phyloP scores from a whole-genome alignment of 2,113 vertebrate genomes.

The Microtus oregoni region DNA sequence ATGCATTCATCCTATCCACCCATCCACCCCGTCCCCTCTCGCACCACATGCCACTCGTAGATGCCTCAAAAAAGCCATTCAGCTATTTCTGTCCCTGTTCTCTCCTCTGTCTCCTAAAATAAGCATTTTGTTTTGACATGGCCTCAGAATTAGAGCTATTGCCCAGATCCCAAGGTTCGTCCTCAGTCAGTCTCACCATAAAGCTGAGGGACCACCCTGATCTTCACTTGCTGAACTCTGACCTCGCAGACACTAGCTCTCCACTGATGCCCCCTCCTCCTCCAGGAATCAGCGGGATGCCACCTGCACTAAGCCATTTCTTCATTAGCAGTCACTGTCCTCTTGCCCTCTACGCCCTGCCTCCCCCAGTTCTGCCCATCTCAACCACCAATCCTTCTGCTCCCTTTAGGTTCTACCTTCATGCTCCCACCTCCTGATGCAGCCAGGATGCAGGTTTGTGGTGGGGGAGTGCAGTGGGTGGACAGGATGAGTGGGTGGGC shows the following conservation, averaged over 20 bases:
- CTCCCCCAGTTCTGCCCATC: too few species aligned
- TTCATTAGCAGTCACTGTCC: neutral
- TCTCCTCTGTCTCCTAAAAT: neutral
- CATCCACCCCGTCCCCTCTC: neutral
- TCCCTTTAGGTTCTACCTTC: neutral
- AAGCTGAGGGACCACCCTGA: neutral
- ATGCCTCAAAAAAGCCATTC: neutral
- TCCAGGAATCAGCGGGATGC: neutral
- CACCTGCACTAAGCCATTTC: neutral
- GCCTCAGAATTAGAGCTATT: neutral
- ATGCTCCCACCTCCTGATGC: too few species aligned
- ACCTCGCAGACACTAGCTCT: neutral
- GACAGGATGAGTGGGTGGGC: neutral
- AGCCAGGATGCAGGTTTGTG: neutral
- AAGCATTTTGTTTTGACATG: neutral
- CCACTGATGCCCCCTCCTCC: too few species aligned
- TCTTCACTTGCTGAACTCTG: neutral
- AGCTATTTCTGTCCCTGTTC: neutral
- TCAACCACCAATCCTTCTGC: neutral
- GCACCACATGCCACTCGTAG: neutral
- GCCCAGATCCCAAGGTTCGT: neutral
- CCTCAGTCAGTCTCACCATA: neutral
- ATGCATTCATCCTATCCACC: too few species aligned
- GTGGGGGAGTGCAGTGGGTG: neutral
- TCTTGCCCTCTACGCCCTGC: neutral